These are phyloP conservation scores for Nycticorax nycticorax DNA, from an alignment of 2,113 vertebrate genomes.

Conservation along the genomic window DNA sequence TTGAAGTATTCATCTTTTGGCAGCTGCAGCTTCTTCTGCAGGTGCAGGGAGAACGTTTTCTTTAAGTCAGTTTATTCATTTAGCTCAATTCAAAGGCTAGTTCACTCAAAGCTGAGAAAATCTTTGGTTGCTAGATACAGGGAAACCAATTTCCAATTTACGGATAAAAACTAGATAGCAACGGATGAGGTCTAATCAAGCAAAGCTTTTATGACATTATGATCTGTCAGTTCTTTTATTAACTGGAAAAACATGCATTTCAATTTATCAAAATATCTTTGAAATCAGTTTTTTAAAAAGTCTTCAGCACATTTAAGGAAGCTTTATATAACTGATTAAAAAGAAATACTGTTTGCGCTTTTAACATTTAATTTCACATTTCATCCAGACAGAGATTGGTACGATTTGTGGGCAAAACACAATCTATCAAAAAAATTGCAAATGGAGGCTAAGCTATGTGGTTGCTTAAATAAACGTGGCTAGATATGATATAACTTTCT, in stretches of 20 bases:
- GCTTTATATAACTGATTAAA: background rate
- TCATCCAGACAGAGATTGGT: background rate
- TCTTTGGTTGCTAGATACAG: slow-evolving; percentile 11
- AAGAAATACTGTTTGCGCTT: background rate
- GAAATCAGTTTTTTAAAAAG: background rate
- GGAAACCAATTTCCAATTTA: slow-evolving; percentile 45
- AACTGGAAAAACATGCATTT: background rate
- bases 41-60: slow-evolving; percentile 46
- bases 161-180: background rate
- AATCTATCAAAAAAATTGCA: background rate
- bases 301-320: background rate
- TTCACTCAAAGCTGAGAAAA: slow-evolving; percentile 41
- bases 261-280: background rate
- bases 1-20: slow-evolving; percentile 49
- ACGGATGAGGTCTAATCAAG: background rate
- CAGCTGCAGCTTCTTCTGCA: slow-evolving; percentile 61
- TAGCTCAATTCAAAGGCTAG: slow-evolving; percentile 44
- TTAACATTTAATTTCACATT: background rate
- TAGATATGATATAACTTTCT: background rate
- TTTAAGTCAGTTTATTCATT: slow-evolving; percentile 37
- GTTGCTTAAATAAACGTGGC: background rate
- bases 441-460: background rate
- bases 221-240: background rate
- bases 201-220: background rate
- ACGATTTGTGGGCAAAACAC: background rate